Evolutionary conservation across 2,888 invertebrate species (phyloP), one percentile per base, ranked within the genome.

Genomic region (Drosophila prolongata): DNA sequence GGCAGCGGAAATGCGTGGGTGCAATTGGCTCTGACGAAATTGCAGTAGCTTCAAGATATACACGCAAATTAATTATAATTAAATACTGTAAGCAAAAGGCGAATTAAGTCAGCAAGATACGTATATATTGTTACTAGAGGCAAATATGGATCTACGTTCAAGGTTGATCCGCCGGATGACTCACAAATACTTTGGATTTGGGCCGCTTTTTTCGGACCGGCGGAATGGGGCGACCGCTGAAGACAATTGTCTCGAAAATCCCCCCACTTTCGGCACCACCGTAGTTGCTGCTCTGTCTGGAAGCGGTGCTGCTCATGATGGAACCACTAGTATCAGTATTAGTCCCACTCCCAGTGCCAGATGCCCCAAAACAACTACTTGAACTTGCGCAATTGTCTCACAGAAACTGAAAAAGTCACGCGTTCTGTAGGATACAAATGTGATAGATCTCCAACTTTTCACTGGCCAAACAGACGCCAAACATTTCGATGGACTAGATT

Each of bases 161-260:
- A 82, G 80, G 86, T 65, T 58, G 49, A 2, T 13, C 10, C 58
- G 47, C 34, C 6, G 34, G n/a, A 43, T 86, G 75, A 85, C 90
- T 77, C 75, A 90, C 89, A 79, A 90, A 77, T n/a, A 91, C 5
- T 78, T 86, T 68, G 3, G 91, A 90, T 80, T 90, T 90, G n/a
- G 91, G 89, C 4, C 92, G 81, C 70, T 89, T 92, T 61, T 89
- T 92, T 49, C 92, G 81, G 38, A 82, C 81, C 65, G 92, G 92
- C 38, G 91, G 89, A 66, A 90, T 85, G 2, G 92, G 92, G 19
- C 90, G 90, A 27, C 82, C 88, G 68, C 79, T 76, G 46, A 87
- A 81, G n/a, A 82, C 49, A 62, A 85, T 89, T 40, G 83, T 64
- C 66, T 85, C 85, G 50, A 85, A 85, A 43, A 85, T 83, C 43